These are phyloP conservation scores for Lagopus muta DNA, from an alignment of 2,113 vertebrate species.

Conservation along the genomic window DNA sequence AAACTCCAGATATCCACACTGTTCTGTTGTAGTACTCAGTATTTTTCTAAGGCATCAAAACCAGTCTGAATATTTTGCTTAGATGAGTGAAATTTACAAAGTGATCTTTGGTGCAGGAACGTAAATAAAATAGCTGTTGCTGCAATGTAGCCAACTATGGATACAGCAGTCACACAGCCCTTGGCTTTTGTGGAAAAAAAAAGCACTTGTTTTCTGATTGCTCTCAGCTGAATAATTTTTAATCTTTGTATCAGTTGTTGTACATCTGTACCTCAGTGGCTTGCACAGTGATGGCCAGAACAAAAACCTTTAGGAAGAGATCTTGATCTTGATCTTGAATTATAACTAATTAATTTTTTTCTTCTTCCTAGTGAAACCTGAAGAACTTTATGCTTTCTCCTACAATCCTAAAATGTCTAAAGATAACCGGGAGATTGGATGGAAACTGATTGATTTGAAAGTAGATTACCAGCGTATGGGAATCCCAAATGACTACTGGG, in stretches of 20 bases:
- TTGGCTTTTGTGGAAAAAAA: not conserved
- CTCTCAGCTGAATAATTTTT: not conserved
- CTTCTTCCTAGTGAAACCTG: slow-evolving; percentile 70
- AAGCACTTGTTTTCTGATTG: not conserved
- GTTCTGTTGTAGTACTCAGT: not conserved
- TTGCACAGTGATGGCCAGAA: not conserved
- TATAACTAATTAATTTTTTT: not conserved
- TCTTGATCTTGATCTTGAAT: no score
- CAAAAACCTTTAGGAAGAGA: not conserved
- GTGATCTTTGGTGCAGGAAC: not conserved
- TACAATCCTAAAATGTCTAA: slow-evolving; percentile 83
- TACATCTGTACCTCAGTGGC: rapidly evolving
- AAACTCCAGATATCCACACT: not conserved
- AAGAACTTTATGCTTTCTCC: slow-evolving; percentile 86
- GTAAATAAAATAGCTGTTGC: not conserved
- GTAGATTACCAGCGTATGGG: slow-evolving; percentile 84
- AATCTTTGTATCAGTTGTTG: no score
- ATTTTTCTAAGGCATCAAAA: not conserved
- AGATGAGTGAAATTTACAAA: not conserved
- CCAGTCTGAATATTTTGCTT: not conserved
- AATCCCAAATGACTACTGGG: slow-evolving; percentile 81
- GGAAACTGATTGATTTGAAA: slow-evolving; percentile 78
- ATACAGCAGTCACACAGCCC: not conserved
- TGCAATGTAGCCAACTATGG: not conserved
- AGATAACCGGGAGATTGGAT: slow-evolving; percentile 76